Evolutionary conservation across 2,113 vertebrate species (phyloP).

Genomic region (Progne subis): DNA sequence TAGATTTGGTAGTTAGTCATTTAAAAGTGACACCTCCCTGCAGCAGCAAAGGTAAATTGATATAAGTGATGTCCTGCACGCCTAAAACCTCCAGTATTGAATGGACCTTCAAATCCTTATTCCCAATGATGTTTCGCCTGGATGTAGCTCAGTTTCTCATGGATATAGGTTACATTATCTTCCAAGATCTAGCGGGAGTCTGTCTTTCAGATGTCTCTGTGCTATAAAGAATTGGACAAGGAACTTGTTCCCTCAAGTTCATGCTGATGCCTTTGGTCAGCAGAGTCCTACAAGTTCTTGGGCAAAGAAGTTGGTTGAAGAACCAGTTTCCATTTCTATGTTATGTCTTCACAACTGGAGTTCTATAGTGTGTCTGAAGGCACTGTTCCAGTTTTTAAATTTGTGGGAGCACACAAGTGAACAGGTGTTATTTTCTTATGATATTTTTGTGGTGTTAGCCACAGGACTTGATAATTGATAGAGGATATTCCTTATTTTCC

Average conservation of each 20-base stretch:
- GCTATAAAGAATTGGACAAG: neutral
- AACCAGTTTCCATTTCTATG: neutral
- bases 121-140: neutral
- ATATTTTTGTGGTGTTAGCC: neutral
- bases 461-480: neutral
- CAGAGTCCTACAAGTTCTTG: neutral
- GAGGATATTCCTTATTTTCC: neutral
- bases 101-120: neutral
- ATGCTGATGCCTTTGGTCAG: neutral
- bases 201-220: neutral
- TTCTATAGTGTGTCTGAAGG: neutral
- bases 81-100: neutral
- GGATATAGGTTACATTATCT: neutral
- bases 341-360: neutral
- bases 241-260: neutral
- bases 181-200: neutral
- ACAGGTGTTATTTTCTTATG: neutral
- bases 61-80: fast-evolving
- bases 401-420: neutral
- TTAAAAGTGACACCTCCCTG: neutral
- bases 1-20: neutral
- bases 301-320: neutral
- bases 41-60: neutral
- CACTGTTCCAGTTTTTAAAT: neutral
- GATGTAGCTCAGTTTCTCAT: neutral